Evolutionary conservation across 2,888 invertebrate species (phyloP).

Genomic region (Heliconius ethilla): DNA sequence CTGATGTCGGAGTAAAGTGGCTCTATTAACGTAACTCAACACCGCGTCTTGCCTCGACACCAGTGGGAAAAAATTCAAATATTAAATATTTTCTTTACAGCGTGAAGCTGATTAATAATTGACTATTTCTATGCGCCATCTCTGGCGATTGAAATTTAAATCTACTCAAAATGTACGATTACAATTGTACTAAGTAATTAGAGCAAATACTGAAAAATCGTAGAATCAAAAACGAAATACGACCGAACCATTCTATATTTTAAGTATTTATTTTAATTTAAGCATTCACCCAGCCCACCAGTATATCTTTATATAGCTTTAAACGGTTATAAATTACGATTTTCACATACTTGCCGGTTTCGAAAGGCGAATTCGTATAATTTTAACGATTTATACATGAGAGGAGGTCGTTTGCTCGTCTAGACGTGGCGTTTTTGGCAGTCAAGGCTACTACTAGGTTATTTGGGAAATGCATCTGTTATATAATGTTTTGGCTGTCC

Average conservation of each 20-base stretch:
- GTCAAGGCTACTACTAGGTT: constrained; percentile 57
- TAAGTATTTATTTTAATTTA: background rate
- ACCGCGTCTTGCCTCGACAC: too few species aligned
- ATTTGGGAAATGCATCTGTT: constrained; percentile 27
- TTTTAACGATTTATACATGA: constrained; percentile 64
- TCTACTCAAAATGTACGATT: too few species aligned
- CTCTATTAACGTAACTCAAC: too few species aligned
- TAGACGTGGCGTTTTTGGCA: constrained; percentile 72
- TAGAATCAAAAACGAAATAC: background rate
- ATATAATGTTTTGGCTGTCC: constrained; percentile 32
- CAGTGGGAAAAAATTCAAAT: too few species aligned
- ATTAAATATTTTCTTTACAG: too few species aligned
- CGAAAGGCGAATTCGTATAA: constrained; percentile 45
- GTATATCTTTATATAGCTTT: background rate
- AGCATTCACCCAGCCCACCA: background rate
- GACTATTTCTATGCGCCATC: too few species aligned
- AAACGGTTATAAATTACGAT: constrained; percentile 28
- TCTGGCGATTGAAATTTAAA: too few species aligned
- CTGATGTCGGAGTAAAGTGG: too few species aligned
- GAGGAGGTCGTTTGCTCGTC: constrained; percentile 58
- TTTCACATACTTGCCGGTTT: constrained; percentile 24
- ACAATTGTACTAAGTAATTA: background rate
- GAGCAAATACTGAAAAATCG: background rate
- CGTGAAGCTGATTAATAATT: too few species aligned
- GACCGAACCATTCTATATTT: background rate